These are phyloP conservation scores for Lasioglossum lativentre DNA, from an alignment of 2,888 invertebrate genomes.

Conservation along the genomic window DNA sequence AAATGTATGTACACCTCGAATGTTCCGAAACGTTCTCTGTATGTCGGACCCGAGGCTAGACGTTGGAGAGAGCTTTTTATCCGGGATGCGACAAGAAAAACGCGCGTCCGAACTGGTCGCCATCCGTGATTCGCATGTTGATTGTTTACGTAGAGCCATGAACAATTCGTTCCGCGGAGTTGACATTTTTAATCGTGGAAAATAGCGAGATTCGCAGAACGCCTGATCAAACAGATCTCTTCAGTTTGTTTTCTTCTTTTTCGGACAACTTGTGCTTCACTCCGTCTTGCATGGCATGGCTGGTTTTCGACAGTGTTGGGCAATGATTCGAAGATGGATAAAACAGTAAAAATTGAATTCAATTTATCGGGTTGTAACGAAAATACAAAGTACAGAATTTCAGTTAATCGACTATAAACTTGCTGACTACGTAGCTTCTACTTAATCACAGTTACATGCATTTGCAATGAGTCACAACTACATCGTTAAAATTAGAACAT, in stretches of 20 bases:
- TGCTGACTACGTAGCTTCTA: neutral
- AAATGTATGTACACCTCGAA: neutral
- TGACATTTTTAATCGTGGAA: neutral
- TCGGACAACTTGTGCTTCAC: neutral
- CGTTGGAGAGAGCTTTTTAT: slow-evolving; percentile 19
- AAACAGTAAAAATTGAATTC: neutral
- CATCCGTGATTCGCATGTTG: slow-evolving; percentile 15
- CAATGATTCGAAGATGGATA: neutral
- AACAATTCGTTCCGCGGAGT: neutral
- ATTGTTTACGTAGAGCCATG: slow-evolving; percentile 2
- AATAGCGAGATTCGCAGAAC: neutral
- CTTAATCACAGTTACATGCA: neutral
- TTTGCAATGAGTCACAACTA: neutral
- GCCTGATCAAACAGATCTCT: neutral
- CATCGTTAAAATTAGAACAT: neutral
- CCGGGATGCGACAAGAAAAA: slow-evolving; percentile 19
- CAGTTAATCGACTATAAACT: neutral
- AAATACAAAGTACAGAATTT: neutral
- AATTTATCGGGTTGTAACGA: neutral
- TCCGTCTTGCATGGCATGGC: slow-evolving; percentile 40
- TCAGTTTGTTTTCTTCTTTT: neutral
- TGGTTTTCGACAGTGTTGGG: neutral
- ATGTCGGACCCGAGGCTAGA: slow-evolving; percentile 27
- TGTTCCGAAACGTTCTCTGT: neutral
- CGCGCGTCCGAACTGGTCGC: slow-evolving; percentile 43